Evolutionary conservation across 2,797 vertebrate species (phyloP).

Genomic region (Etheostoma nigrum): DNA sequence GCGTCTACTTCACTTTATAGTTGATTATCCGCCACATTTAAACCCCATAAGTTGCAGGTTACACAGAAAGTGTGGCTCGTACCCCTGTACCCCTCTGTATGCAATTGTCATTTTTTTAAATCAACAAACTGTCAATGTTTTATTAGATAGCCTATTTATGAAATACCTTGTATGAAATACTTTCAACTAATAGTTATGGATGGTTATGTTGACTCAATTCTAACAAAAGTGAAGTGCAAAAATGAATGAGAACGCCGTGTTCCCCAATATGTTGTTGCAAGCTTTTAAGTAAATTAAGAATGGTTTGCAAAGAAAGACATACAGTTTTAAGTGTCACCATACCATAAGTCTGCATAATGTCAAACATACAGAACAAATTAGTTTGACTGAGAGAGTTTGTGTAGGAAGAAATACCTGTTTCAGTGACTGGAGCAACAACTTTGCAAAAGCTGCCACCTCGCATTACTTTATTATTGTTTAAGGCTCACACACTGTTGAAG

Average conservation of each 20-base stretch:
- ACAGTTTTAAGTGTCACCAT: slow-evolving; percentile 2
- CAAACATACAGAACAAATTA: background rate
- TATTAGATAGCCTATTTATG: background rate
- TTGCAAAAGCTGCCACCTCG: slow-evolving; percentile 20
- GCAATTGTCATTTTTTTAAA: background rate
- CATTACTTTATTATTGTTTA: background rate
- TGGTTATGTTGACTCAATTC: background rate
- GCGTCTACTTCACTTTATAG: background rate
- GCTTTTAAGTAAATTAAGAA: background rate
- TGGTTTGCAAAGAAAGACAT: background rate
- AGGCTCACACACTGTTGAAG: slow-evolving; percentile 3
- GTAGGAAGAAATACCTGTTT: slow-evolving; percentile 44
- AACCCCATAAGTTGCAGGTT: background rate
- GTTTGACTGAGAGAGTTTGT: background rate
- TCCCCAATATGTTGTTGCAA: background rate
- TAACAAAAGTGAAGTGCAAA: background rate
- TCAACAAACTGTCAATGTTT: background rate
- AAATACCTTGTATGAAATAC: background rate
- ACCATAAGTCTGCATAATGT: slow-evolving; percentile 1
- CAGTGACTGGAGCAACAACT: slow-evolving; percentile 16
- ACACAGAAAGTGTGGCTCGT: background rate
- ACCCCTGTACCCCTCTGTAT: background rate
- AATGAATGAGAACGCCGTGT: background rate
- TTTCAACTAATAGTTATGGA: background rate
- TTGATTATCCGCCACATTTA: background rate